Base-by-base conservation (phyloP, 2,888 invertebrate genomes). In the Maniola hyperantus region DNA sequence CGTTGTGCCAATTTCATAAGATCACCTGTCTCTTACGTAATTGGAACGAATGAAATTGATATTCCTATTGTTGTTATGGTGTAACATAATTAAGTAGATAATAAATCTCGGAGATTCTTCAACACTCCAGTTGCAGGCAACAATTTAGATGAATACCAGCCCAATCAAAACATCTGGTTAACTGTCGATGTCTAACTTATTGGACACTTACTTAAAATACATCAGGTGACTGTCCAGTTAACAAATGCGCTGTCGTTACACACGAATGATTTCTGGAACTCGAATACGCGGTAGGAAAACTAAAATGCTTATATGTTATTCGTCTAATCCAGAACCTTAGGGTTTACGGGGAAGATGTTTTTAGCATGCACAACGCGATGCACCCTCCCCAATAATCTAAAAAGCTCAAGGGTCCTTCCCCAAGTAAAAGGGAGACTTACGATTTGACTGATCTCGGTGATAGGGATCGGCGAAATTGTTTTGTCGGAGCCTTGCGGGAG, bases 361-460 rank as follows among this genome's bases (percentile, higher is more conserved):
- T 68, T 59, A 60, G 46, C 66, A 68, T 65, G 66, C 69, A 69
- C 46, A 63, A 39, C 54, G 54, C 57, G 20, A 58, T 33, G 6
- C 64, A 60, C 68, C 65, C 66, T 61, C 55, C 36, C 59, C 48
- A 62, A 66, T 64, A 66, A 57, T 20, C 34, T 46, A 60, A 66
- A 68, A 68, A 69, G 58, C 57, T 68, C 26, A 55, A 68, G 68
- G 71, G 68, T 55, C 42, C 50, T 50, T 65, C 69, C 74, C 70
- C 58, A 72, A 70, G 61, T 54, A 59, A 65, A 59, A 66, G 68
- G 66, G 69, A 64, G 68, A 94, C 94, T 94, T 93, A 94, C 94
- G 79, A 94, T 94, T 93, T 94, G 94, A 78, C 94, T 94, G 88
- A 94, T 94, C 87, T 94, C 94, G 76, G 94, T 94, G 79, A 94